phyloP scores from a whole-genome alignment of 2,797 vertebrate species.

The Acanthurus lineatus region DNA sequence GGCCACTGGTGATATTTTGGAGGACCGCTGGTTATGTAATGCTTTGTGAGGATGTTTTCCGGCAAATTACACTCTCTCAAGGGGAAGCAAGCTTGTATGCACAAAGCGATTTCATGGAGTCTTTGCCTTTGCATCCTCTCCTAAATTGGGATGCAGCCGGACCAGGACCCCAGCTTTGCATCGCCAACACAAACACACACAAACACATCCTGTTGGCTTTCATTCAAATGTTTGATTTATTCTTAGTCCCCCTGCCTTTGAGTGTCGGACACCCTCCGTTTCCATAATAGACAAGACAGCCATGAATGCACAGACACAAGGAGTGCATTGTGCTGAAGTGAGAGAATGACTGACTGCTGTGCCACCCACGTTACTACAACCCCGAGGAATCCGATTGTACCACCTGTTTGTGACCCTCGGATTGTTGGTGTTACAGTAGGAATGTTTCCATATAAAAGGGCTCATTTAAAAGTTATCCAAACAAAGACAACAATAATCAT shows the following conservation, averaged over 20 bases:
- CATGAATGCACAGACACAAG: conserved; percentile 75
- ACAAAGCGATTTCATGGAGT: conserved; percentile 81
- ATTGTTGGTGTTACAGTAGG: conserved; percentile 14
- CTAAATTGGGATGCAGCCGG: conserved; percentile 70
- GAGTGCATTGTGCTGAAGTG: conserved; percentile 67
- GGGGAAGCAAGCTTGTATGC: conserved; percentile 62
- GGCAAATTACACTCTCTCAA: conserved; percentile 75
- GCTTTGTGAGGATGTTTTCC: conserved; percentile 78
- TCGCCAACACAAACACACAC: conserved; percentile 39
- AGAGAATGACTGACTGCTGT: conserved; percentile 66
- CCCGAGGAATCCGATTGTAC: conserved; percentile 39
- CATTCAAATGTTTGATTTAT: conserved; percentile 63
- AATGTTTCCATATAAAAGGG: conserved; percentile 4
- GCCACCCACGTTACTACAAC: conserved; percentile 60
- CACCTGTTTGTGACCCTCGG: conserved; percentile 56
- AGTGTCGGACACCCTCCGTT: conserved; percentile 50
- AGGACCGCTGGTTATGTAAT: conserved; percentile 71
- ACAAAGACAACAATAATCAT: background rate
- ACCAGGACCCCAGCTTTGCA: conserved; percentile 52
- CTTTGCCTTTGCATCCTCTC: conserved; percentile 73
- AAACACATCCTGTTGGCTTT: conserved; percentile 61
- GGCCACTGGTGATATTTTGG: conserved; percentile 57
- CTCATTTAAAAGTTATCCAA: background rate
- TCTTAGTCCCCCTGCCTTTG: conserved; percentile 58
- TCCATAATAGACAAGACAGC: conserved; percentile 62